phyloP scores from a whole-genome alignment of 2,888 invertebrate genomes.

The Icerya purchasi region DNA sequence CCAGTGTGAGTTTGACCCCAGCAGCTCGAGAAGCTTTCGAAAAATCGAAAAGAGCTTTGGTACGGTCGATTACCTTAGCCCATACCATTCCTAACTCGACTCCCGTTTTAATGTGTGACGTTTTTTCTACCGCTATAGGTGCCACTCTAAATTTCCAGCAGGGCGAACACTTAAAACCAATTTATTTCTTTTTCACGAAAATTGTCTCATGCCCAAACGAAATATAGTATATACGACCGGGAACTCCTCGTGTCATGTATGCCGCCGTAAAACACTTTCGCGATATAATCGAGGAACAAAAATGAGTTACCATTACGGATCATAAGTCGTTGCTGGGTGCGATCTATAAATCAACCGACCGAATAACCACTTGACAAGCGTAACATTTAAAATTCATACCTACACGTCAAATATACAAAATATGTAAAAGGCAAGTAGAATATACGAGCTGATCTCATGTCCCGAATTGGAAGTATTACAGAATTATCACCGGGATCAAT shows the following conservation, averaged over 20 bases:
- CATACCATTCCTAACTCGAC: no score
- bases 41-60: not conserved
- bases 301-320: no score
- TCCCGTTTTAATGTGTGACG: not conserved
- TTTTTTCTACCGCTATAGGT: not conserved
- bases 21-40: slow-evolving; percentile 1
- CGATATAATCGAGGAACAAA: not conserved
- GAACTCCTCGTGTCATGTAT: not conserved
- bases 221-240: not conserved
- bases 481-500: no score
- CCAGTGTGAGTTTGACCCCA: not conserved
- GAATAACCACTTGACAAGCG: no score
- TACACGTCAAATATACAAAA: no score
- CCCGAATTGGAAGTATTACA: no score
- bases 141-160: not conserved
- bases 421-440: no score
- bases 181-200: not conserved
- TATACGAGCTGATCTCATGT: no score
- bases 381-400: no score
- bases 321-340: no score
- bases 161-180: not conserved
- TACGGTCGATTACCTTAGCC: not conserved
- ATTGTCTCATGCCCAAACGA: not conserved
- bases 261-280: not conserved
- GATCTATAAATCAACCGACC: no score